Percentiles rank a stretch among this genome's conserved stretches.
Conservation (phyloP, 2,113 vertebrate species). For the Larimichthys polyactis region DNA sequence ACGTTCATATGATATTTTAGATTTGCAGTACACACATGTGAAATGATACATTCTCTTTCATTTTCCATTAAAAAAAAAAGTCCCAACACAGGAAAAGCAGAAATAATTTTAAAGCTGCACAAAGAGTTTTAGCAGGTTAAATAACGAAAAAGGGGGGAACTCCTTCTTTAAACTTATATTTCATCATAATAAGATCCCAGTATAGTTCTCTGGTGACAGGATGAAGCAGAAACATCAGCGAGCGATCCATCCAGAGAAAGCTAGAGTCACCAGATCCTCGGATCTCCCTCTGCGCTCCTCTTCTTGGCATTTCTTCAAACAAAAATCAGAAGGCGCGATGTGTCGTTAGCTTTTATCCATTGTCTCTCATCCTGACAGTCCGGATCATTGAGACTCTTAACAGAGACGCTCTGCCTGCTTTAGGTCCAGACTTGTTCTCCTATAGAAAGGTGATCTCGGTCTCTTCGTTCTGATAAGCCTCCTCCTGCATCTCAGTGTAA, state of each 20-base stretch:
- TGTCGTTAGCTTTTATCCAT: neutral
- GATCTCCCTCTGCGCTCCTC: neutral
- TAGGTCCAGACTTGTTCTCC: neutral
- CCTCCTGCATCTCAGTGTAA: conserved; percentile 78
- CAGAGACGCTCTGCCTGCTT: neutral
- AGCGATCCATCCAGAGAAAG: conserved; percentile 16
- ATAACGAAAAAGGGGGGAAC: neutral
- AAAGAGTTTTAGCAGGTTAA: conserved; percentile 1
- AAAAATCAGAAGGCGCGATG: neutral
- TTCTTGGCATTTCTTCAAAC: conserved; percentile 2
- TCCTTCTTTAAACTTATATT: neutral
- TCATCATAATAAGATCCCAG: conserved; percentile 12
- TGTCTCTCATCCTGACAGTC: neutral
- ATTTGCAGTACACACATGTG: neutral
- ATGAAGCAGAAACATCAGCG: neutral
- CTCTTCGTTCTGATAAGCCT: conserved; percentile 81
- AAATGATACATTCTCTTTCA: conserved; percentile 23
- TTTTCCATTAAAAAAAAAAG: conserved; percentile 1
- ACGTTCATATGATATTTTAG: neutral
- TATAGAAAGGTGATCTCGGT: conserved; percentile 85
- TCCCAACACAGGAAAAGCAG: neutral
- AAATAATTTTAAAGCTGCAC: conserved; percentile 10
- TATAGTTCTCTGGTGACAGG: conserved; percentile 1
- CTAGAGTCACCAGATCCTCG: neutral
- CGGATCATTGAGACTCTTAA: neutral